A percentile compares a stretch with the other conserved stretches of the same genome.
Evolutionary conservation across 2,888 invertebrate species (phyloP).

Genomic region (Drosophila anomalata): DNA sequence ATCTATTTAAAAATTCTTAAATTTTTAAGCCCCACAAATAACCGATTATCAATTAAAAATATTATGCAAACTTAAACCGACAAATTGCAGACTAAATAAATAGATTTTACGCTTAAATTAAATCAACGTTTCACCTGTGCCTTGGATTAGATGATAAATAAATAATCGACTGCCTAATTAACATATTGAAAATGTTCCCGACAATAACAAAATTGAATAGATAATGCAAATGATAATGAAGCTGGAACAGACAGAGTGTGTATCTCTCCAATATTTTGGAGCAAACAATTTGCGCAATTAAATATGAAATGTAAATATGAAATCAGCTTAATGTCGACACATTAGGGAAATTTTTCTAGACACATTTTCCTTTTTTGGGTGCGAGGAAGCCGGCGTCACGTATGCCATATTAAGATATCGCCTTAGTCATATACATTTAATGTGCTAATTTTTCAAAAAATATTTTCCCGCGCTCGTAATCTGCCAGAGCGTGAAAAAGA

Average conservation of each 20-base stretch:
- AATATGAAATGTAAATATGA: constrained; percentile 29
- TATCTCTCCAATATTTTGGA: constrained; percentile 26
- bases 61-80: constrained; percentile 24
- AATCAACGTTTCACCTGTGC: constrained; percentile 13
- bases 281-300: constrained; percentile 44
- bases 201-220: not conserved
- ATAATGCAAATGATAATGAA: not conserved
- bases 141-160: constrained; percentile 25
- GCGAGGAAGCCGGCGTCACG: constrained; percentile 16
- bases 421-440: constrained; percentile 50
- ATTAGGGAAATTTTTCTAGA: constrained; percentile 26
- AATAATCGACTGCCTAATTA: constrained; percentile 35
- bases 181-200: constrained; percentile 22
- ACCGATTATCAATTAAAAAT: constrained; percentile 30
- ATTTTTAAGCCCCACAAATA: not conserved
- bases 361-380: not conserved
- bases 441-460: constrained; percentile 68
- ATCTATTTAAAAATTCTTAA: not conserved
- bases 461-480: constrained; percentile 57
- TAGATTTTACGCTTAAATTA: constrained; percentile 21
- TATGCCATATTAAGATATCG: constrained; percentile 41
- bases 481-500: constrained; percentile 53
- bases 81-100: constrained; percentile 29
- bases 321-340: constrained; percentile 44
- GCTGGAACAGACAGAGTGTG: constrained; percentile 17